Conservation (phyloP, 2,888 invertebrate species). For the Adineta ricciae region DNA sequence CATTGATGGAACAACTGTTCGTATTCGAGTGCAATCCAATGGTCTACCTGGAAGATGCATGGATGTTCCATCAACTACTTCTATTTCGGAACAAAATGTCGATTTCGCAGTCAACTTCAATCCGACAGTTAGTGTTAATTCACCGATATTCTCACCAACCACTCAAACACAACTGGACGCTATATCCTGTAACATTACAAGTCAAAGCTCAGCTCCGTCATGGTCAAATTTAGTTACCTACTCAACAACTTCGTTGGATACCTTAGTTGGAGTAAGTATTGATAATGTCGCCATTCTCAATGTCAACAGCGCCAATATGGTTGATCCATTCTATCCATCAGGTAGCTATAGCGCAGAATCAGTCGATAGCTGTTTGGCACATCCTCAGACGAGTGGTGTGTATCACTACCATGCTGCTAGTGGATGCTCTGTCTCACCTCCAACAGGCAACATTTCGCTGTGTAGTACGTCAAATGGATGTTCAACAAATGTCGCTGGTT, state of each 20-base stretch:
- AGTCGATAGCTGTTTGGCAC: neutral
- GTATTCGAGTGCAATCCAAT: neutral
- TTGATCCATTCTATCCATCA: neutral
- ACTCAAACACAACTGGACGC: neutral
- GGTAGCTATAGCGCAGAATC: neutral
- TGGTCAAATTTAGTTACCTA: neutral
- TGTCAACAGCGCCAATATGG: neutral
- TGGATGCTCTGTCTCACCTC: neutral
- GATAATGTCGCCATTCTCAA: neutral
- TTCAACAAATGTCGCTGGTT: neutral
- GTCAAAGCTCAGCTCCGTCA: neutral
- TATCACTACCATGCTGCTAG: neutral
- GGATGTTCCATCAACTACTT: too few relatives aligned
- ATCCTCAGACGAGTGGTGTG: neutral
- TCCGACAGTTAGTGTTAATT: neutral
- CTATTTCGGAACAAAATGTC: neutral
- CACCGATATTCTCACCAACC: neutral
- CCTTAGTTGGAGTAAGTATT: neutral
- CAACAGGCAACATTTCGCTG: neutral
- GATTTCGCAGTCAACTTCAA: neutral
- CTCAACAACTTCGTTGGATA: neutral
- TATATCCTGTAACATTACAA: neutral
- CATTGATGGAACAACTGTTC: neutral
- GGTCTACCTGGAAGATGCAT: too few relatives aligned
- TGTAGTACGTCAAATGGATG: neutral